Conservation (phyloP, 1,140 invertebrate species). For the Armadillidium nasatum region DNA sequence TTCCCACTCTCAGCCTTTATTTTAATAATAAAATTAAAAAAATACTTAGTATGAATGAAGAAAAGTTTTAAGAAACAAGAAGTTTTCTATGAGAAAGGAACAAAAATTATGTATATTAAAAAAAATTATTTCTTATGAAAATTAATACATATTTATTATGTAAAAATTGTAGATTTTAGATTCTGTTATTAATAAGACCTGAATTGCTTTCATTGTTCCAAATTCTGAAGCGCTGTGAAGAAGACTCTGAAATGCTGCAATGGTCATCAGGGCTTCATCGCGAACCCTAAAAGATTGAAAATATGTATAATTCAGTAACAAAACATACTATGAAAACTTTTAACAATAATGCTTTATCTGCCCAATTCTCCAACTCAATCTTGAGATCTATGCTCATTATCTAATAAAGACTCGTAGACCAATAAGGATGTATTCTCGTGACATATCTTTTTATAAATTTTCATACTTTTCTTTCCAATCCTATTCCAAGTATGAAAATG, state of each 20-base stretch:
- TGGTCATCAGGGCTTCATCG: conserved; percentile 41
- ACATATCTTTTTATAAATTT: too few species aligned
- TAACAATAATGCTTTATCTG: too few species aligned
- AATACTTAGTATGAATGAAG: too few species aligned
- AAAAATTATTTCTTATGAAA: neutral
- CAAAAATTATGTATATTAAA: neutral
- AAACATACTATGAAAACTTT: neutral
- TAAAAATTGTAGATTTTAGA: too few species aligned
- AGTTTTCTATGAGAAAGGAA: neutral
- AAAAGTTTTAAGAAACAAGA: neutral
- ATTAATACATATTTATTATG: neutral
- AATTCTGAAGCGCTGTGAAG: conserved; percentile 39
- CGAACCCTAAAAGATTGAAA: conserved; percentile 28
- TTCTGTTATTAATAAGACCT: conserved; percentile 22
- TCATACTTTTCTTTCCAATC: too few species aligned
- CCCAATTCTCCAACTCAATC: too few species aligned
- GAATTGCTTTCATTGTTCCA: conserved; percentile 38
- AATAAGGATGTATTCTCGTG: too few species aligned
- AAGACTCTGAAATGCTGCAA: conserved; percentile 37
- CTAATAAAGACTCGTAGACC: too few species aligned
- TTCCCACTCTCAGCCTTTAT: conserved; percentile 34
- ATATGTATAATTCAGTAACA: neutral
- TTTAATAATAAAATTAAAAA: too few species aligned
- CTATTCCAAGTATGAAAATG: too few species aligned
- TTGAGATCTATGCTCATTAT: too few species aligned